Evolutionary conservation across 2,888 invertebrate genomes (phyloP).

Genomic region (Agonopterix heracliana): DNA sequence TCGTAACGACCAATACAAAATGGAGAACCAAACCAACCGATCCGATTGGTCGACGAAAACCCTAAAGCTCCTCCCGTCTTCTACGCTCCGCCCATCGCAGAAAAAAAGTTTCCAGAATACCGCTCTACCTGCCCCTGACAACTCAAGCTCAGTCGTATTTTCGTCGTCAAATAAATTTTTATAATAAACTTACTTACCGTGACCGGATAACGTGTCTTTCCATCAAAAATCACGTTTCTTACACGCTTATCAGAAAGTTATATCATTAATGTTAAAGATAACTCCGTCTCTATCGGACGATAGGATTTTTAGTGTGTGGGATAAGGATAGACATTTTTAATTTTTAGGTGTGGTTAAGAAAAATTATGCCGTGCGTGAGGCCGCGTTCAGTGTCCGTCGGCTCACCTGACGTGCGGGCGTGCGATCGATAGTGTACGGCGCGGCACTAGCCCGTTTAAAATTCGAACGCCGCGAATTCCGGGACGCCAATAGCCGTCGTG

Average conservation of each 20-base stretch:
- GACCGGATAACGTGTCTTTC: conserved; percentile 30
- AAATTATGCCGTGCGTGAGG: conserved; percentile 39
- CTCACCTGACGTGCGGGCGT: conserved; percentile 59
- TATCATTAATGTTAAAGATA: conserved; percentile 39
- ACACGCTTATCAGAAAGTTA: conserved; percentile 46
- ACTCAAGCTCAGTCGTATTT: conserved; percentile 42
- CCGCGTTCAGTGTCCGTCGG: conserved; percentile 58
- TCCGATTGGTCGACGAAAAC: conserved; percentile 41
- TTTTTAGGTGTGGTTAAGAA: conserved; percentile 60
- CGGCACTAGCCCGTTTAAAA: conserved; percentile 37
- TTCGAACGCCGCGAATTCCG: conserved; percentile 41
- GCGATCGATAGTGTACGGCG: conserved; percentile 44
- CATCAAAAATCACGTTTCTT: conserved; percentile 45
- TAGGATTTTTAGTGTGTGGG: conserved; percentile 22
- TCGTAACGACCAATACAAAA: conserved; percentile 56
- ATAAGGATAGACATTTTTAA: conserved; percentile 45
- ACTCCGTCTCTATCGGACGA: conserved; percentile 39
- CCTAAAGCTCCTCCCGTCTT: conserved; percentile 66
- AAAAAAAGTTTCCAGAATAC: conserved; percentile 48
- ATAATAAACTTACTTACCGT: conserved; percentile 28
- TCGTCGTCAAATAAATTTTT: conserved; percentile 37
- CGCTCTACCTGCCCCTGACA: conserved; percentile 45
- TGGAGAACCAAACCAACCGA: conserved; percentile 23
- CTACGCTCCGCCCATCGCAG: conserved; percentile 65
- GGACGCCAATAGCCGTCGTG: conserved; percentile 33